phyloP scores from a whole-genome alignment of 2,797 vertebrate species.

The Pteropus rufus region DNA sequence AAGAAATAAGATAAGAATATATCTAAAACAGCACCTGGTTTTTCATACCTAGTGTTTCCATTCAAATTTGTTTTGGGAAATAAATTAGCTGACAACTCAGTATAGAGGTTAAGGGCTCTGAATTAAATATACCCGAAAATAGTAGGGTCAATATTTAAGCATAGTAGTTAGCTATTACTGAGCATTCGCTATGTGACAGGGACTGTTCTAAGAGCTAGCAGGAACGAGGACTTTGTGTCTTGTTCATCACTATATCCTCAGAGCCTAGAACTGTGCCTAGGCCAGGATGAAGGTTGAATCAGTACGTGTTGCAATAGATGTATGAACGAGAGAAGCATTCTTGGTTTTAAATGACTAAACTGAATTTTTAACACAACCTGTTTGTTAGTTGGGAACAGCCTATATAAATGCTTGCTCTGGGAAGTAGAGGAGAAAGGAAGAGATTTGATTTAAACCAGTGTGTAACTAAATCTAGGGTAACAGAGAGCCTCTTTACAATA shows the following conservation, averaged over 20 bases:
- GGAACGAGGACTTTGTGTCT: background rate
- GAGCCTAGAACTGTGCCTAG: background rate
- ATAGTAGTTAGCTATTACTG: background rate
- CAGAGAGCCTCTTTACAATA: background rate
- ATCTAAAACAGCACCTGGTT: background rate
- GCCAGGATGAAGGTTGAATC: background rate
- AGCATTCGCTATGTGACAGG: background rate
- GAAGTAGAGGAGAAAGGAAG: background rate
- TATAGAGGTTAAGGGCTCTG: background rate
- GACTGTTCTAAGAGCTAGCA: background rate
- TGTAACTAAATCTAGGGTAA: background rate
- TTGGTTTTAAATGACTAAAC: background rate
- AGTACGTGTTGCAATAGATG: background rate
- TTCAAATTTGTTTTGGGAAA: background rate
- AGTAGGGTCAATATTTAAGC: background rate
- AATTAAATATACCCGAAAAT: conserved; percentile 27
- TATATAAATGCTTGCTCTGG: background rate
- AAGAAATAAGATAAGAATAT: conserved; percentile 23
- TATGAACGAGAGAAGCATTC: background rate
- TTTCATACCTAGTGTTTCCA: background rate
- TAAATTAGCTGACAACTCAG: background rate
- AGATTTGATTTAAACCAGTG: background rate
- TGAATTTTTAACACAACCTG: conserved; percentile 21
- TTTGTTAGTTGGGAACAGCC: background rate
- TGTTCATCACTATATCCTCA: background rate